These are phyloP conservation scores for Glomeris marginata DNA, from an alignment of 2,888 invertebrate genomes.

Conservation along the genomic window DNA sequence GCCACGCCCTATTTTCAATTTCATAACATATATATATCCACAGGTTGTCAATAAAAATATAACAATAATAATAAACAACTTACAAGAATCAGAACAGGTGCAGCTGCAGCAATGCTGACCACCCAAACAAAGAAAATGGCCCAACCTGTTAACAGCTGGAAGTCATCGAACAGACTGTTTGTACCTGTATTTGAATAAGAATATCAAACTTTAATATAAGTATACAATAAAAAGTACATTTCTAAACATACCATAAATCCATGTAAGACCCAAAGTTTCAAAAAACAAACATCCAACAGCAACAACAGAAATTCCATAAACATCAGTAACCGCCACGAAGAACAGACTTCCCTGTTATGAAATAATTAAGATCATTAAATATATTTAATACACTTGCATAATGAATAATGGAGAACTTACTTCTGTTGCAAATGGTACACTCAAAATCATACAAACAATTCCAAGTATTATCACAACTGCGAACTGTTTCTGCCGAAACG, in stretches of 20 bases:
- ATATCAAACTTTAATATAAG: neutral
- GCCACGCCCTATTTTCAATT: neutral
- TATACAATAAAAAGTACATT: neutral
- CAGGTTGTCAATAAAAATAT: too few species aligned
- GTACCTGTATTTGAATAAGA: neutral
- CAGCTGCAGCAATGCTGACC: neutral
- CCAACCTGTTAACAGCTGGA: slow-evolving; percentile 1
- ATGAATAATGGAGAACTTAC: neutral
- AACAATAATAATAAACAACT: too few species aligned
- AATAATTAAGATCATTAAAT: neutral
- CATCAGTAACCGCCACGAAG: slow-evolving; percentile 4
- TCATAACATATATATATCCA: too few species aligned
- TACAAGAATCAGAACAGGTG: slow-evolving; percentile 1
- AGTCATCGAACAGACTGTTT: neutral
- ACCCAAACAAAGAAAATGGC: neutral
- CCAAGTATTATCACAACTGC: neutral
- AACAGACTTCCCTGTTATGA: slow-evolving; percentile 2
- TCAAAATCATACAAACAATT: neutral
- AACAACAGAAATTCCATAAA: slow-evolving; percentile 1
- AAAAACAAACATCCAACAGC: slow-evolving; percentile 3
- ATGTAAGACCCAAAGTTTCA: slow-evolving; percentile 5
- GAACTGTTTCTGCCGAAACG: neutral
- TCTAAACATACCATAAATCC: slow-evolving; percentile 9
- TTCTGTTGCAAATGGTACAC: slow-evolving; percentile 1
- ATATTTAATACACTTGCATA: neutral